phyloP scores from a whole-genome alignment of 2,888 invertebrate genomes.

The Eupithecia pulchellata region DNA sequence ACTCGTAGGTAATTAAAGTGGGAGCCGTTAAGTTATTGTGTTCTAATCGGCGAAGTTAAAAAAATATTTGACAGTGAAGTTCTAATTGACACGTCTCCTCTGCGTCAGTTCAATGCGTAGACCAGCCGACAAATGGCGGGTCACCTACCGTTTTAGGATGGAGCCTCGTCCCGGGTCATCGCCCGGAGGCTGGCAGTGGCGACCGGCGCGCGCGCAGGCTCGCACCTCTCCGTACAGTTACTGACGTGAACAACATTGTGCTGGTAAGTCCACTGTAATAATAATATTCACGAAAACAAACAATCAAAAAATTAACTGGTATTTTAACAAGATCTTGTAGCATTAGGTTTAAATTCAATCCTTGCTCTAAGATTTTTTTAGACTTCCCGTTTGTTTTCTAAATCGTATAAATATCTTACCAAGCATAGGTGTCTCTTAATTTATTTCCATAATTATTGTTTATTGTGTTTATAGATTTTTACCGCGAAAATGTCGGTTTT shows the following conservation, averaged over 20 bases:
- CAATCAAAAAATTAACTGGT: neutral
- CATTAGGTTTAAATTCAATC: neutral
- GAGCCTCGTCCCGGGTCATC: slow-evolving; percentile 54
- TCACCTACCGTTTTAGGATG: slow-evolving; percentile 23
- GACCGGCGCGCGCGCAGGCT: slow-evolving; percentile 58
- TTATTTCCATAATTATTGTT: neutral
- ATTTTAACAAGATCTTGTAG: neutral
- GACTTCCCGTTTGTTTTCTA: neutral
- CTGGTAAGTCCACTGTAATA: slow-evolving; percentile 12
- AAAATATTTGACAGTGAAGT: no score
- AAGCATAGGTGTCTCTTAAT: neutral
- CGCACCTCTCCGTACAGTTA: slow-evolving; percentile 35
- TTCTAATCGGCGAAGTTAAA: no score
- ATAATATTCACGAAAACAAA: neutral
- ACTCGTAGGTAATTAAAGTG: no score
- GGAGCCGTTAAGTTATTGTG: no score
- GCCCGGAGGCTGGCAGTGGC: slow-evolving; percentile 58
- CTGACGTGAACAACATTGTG: neutral
- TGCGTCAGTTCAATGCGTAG: neutral
- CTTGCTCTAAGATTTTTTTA: neutral
- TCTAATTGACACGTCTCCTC: no score
- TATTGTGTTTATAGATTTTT: neutral
- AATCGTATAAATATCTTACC: neutral
- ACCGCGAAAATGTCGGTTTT: no score
- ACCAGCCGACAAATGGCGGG: neutral